Evolutionary conservation across 2,888 invertebrate genomes (phyloP), one percentile per base, ranked within the genome.

Genomic region (Sminthurinus aureus): DNA sequence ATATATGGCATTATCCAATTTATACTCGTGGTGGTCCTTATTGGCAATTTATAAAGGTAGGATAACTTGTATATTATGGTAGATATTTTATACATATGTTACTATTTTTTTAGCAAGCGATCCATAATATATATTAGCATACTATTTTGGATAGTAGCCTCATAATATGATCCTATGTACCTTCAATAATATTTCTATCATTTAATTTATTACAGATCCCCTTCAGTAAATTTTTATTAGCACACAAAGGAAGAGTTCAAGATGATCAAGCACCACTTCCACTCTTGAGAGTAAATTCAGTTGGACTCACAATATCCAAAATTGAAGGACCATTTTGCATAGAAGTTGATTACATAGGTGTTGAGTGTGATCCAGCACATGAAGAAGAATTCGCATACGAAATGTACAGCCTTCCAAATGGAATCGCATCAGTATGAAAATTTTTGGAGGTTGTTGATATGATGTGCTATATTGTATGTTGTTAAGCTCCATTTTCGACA

Each of bases 21-120:
- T 96, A 94, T 90, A 99, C 99, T 0, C 93, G 98, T 91, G 99
- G 99, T 67, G 98, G 99, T 0, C 99, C 99, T 0, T 98, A 99
- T 90, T 99, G 99, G 99, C 99, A 99, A 92, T 91, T 93, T 85
- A 93, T 95, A 50, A 96, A 94, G 93, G 96, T 96, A 91, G 89
- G n/a, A 11, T n/a, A n/a, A n/a, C n/a, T n/a, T n/a, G n/a, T n/a
- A n/a, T n/a, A n/a, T n/a, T n/a, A n/a, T n/a, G n/a, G 9, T 18
- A 58, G 58, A 13, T 6, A 15, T 58, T 58, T 11, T 58, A 58
- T 58, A 58, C 38, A 4, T 38, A 38, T 38, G 38, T 38, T 38
- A 38, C 6, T n/a, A n/a, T n/a, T n/a, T n/a, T n/a, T n/a, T n/a
- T n/a, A n/a, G n/a, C n/a, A n/a, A n/a, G n/a, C n/a, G n/a, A n/a